Evolutionary conservation across 2,888 invertebrate genomes (phyloP).

Genomic region (Tupiocoris notatus): DNA sequence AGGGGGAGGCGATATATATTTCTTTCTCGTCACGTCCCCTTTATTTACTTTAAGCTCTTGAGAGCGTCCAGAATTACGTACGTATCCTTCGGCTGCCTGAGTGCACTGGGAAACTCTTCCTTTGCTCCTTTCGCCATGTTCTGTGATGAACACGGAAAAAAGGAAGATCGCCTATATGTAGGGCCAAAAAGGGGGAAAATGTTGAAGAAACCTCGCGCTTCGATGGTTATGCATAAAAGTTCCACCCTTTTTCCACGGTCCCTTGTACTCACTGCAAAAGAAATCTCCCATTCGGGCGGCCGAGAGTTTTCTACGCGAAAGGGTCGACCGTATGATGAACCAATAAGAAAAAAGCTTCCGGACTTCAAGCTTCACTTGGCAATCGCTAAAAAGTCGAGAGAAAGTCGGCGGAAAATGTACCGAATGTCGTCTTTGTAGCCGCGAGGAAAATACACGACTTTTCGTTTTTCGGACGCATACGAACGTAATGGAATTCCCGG

Average conservation of each 20-base stretch:
- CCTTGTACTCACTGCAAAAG: neutral
- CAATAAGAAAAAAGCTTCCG: neutral
- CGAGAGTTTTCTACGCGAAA: neutral
- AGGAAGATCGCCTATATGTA: neutral
- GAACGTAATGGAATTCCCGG: neutral
- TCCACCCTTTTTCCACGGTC: neutral
- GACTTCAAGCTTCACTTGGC: neutral
- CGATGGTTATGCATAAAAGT: neutral
- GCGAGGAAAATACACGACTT: neutral
- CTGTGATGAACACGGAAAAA: neutral
- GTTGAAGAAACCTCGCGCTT: neutral
- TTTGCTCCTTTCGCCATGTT: slow-evolving; percentile 1
- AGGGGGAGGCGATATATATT: slow-evolving; percentile 27
- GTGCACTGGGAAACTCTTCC: neutral
- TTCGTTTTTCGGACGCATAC: neutral
- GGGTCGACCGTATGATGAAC: neutral
- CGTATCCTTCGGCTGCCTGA: neutral
- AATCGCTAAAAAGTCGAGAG: neutral
- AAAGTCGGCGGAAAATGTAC: neutral
- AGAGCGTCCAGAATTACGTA: slow-evolving; percentile 40
- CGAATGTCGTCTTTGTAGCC: neutral
- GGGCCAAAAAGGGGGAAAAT: neutral
- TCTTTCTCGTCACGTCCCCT: slow-evolving; percentile 40
- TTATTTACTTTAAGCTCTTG: slow-evolving; percentile 39
- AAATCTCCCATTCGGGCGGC: neutral